These are phyloP conservation scores for Spisula solida DNA, from an alignment of 2,888 invertebrate genomes.

Conservation along the genomic window DNA sequence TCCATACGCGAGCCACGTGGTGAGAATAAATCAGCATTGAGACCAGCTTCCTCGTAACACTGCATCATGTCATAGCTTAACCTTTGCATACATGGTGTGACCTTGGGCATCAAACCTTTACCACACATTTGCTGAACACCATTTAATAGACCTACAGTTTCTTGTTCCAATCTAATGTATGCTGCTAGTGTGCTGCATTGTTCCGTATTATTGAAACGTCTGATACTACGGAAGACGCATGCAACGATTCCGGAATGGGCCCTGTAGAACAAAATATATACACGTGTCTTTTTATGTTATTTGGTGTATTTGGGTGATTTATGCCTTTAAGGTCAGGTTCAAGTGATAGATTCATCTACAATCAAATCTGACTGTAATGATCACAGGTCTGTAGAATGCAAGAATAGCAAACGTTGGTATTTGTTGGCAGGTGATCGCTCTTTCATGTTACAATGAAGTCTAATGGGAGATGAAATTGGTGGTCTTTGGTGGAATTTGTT, in stretches of 20 bases:
- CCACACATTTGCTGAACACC: constrained; percentile 70
- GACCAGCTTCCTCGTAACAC: constrained; percentile 61
- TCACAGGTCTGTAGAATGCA: too few relatives aligned
- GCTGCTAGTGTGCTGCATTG: constrained; percentile 58
- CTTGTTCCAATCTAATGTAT: constrained; percentile 67
- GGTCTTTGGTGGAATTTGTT: too few relatives aligned
- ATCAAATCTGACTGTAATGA: too few relatives aligned
- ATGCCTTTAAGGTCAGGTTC: too few relatives aligned
- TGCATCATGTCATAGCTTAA: constrained; percentile 66
- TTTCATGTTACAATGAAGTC: too few relatives aligned
- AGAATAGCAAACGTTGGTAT: too few relatives aligned
- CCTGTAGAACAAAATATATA: constrained; percentile 38
- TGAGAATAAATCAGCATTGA: constrained; percentile 65
- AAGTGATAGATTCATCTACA: too few relatives aligned
- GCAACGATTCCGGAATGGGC: constrained; percentile 58
- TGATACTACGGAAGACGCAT: constrained; percentile 60
- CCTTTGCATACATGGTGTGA: constrained; percentile 63
- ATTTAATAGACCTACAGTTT: constrained; percentile 66
- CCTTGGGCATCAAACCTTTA: constrained; percentile 65
- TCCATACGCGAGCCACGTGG: constrained; percentile 62
- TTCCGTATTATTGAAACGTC: constrained; percentile 57
- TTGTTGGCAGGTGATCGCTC: too few relatives aligned
- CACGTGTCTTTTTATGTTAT: too few relatives aligned
- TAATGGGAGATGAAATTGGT: too few relatives aligned
- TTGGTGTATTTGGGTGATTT: too few relatives aligned